Conservation (phyloP, 2,888 invertebrate species). For the Dryomyza anilis region DNA sequence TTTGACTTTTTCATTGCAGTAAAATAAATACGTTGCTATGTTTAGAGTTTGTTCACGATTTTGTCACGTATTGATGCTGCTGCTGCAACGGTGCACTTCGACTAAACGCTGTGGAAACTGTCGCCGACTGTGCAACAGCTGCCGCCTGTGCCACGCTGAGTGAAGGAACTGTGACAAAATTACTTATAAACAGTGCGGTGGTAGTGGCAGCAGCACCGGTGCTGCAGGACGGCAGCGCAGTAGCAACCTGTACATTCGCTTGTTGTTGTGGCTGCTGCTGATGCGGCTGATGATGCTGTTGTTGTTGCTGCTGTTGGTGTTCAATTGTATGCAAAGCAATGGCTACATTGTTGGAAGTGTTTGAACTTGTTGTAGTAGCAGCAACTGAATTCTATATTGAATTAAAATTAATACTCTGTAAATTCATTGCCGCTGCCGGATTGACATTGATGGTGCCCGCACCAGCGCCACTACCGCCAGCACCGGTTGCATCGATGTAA, state of each 20-base stretch:
- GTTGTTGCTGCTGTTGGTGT: slow-evolving; percentile 35
- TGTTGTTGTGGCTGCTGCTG: slow-evolving; percentile 23
- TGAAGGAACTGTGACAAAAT: slow-evolving; percentile 48
- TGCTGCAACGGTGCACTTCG: slow-evolving; percentile 9
- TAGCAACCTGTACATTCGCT: not conserved
- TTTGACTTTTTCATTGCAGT: not conserved
- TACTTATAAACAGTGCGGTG: slow-evolving; percentile 48
- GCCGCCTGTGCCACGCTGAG: slow-evolving; percentile 29
- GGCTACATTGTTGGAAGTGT: slow-evolving; percentile 42
- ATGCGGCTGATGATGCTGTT: slow-evolving; percentile 25
- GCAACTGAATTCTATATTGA: slow-evolving; percentile 69
- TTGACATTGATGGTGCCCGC: slow-evolving; percentile 62
- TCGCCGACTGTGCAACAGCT: slow-evolving; percentile 5
- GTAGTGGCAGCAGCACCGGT: no score
- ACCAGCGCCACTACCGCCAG: slow-evolving; percentile 44
- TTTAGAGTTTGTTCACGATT: no score
- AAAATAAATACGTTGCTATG: slow-evolving; percentile 3
- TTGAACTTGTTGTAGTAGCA: slow-evolving; percentile 46
- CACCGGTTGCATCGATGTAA: slow-evolving; percentile 57
- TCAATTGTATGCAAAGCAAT: slow-evolving; percentile 36
- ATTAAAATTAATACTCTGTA: slow-evolving; percentile 78
- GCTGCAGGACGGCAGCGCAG: slow-evolving; percentile 3
- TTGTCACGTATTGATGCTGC: not conserved
- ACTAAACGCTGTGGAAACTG: not conserved
- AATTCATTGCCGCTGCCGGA: slow-evolving; percentile 69